Conservation (phyloP, 2,113 vertebrate species). For the Chionomys nivalis region DNA sequence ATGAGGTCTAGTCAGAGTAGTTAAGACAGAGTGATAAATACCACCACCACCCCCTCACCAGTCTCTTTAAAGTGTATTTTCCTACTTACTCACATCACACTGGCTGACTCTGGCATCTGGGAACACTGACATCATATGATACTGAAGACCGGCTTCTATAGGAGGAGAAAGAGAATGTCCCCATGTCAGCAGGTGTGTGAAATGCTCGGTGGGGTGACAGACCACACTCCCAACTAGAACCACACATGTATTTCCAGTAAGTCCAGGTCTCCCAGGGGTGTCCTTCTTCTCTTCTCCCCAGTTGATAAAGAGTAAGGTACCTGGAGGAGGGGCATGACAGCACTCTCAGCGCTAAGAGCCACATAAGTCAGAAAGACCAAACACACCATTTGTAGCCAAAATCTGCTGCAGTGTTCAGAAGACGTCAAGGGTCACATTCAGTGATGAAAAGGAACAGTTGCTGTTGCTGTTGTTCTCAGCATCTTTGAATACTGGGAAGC, state of each 20-base stretch:
- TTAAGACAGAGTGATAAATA: not conserved
- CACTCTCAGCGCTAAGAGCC: not conserved
- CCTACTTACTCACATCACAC: not conserved
- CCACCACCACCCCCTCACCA: no score
- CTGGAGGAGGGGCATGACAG: not conserved
- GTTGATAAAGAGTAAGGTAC: not conserved
- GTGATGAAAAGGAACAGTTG: not conserved
- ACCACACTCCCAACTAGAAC: not conserved
- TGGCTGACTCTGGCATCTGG: no score
- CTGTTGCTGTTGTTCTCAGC: not conserved
- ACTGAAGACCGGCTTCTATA: not conserved
- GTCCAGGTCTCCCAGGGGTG: not conserved
- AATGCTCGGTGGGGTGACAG: not conserved
- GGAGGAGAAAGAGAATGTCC: not conserved
- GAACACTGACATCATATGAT: accelerated
- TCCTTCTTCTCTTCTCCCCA: not conserved
- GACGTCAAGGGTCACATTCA: not conserved
- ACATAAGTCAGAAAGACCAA: not conserved
- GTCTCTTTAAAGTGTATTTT: not conserved
- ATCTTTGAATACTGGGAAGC: not conserved
- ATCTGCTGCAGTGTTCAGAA: not conserved
- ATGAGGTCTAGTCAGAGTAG: not conserved
- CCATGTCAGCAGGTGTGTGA: not conserved
- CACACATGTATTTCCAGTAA: not conserved
- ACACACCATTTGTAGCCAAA: not conserved